phyloP scores from a whole-genome alignment of 2,888 invertebrate genomes.

The Horisme vitalbata region DNA sequence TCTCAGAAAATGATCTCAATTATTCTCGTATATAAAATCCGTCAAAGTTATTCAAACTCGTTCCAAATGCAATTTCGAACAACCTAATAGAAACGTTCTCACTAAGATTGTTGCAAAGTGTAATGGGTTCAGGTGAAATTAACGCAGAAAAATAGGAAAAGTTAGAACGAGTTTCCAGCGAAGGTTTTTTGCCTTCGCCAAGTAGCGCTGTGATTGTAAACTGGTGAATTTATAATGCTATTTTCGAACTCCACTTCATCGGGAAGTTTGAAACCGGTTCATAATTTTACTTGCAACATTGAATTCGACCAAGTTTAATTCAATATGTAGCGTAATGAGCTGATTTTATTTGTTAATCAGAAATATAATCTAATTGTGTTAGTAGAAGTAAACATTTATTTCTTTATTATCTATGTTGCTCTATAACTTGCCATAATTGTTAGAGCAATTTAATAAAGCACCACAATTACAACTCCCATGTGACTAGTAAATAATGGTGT shows the following conservation, averaged over 20 bases:
- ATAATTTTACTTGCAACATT: slow-evolving; percentile 72
- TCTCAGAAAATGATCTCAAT: background rate
- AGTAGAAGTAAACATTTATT: no score
- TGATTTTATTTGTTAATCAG: slow-evolving; percentile 1
- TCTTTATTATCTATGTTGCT: no score
- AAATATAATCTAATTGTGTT: background rate
- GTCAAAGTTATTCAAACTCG: slow-evolving; percentile 53
- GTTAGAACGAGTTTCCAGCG: slow-evolving; percentile 79
- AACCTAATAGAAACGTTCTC: slow-evolving; percentile 74
- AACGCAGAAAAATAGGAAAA: slow-evolving; percentile 84
- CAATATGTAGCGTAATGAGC: slow-evolving; percentile 40
- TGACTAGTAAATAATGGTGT: no score
- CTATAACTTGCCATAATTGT: no score
- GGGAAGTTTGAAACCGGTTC: slow-evolving; percentile 75
- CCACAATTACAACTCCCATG: no score
- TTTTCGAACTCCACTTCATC: slow-evolving; percentile 81
- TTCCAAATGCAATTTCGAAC: slow-evolving; percentile 77
- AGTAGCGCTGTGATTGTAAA: slow-evolving; percentile 81
- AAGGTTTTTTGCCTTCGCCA: slow-evolving; percentile 73
- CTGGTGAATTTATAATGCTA: slow-evolving; percentile 82
- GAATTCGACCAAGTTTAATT: slow-evolving; percentile 47
- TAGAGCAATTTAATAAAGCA: no score
- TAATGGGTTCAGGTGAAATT: slow-evolving; percentile 82
- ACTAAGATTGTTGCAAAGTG: slow-evolving; percentile 80
- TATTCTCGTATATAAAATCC: slow-evolving; percentile 30